Conservation (phyloP, 2,888 invertebrate genomes). For the Apomyelois bistriatella region DNA sequence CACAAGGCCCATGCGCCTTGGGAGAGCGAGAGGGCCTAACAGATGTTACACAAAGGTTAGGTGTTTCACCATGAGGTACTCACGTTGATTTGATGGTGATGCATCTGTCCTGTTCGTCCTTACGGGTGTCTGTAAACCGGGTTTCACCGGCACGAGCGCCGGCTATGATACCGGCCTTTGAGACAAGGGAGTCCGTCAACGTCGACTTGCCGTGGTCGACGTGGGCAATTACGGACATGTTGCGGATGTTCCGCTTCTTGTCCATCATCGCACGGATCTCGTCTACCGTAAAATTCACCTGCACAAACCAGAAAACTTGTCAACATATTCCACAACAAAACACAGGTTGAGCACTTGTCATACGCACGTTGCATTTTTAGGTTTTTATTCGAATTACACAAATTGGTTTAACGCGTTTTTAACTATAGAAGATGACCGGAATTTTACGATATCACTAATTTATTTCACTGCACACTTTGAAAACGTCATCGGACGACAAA, state of each 20-base stretch:
- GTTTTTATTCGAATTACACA: neutral
- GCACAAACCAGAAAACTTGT: slow-evolving; percentile 60
- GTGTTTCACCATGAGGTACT: slow-evolving; percentile 72
- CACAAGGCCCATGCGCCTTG: neutral
- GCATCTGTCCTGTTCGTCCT: slow-evolving; percentile 99
- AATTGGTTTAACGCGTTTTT: neutral
- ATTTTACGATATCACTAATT: slow-evolving; percentile 34
- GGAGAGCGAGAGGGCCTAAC: neutral
- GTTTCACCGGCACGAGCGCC: slow-evolving; percentile 99
- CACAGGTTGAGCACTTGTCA: slow-evolving; percentile 45
- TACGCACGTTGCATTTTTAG: slow-evolving; percentile 56
- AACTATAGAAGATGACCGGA: neutral
- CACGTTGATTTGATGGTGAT: slow-evolving; percentile 99
- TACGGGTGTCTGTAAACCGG: slow-evolving; percentile 99
- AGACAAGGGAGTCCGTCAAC: slow-evolving; percentile 98
- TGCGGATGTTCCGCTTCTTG: slow-evolving; percentile 99
- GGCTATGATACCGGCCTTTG: slow-evolving; percentile 99
- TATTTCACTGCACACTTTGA: slow-evolving; percentile 50
- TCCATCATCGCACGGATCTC: slow-evolving; percentile 99
- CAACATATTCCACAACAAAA: slow-evolving; percentile 51
- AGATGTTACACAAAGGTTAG: slow-evolving; percentile 16
- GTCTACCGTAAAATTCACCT: slow-evolving; percentile 99
- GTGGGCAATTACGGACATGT: slow-evolving; percentile 99
- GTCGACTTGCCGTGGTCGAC: slow-evolving; percentile 99
- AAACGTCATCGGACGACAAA: slow-evolving; percentile 73